phyloP scores from a whole-genome alignment of 2,888 invertebrate genomes.

The Clitarchus hookeri region DNA sequence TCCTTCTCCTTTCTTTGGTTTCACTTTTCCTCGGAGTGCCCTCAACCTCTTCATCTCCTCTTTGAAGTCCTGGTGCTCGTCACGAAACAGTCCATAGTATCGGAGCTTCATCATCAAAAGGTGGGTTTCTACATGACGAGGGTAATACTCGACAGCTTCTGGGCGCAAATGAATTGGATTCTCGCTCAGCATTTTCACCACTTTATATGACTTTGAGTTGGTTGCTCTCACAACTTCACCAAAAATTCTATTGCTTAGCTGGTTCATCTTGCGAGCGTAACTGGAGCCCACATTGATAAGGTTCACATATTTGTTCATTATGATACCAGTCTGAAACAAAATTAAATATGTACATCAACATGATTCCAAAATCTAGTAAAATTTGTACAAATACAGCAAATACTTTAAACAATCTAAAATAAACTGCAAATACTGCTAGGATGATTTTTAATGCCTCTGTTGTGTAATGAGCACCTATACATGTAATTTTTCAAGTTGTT shows the following conservation, averaged over 20 bases:
- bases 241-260: conserved; percentile 85
- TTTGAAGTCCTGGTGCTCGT: conserved; percentile 87
- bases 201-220: conserved; percentile 73
- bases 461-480: too few relatives aligned
- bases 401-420: too few relatives aligned
- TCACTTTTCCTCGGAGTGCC: conserved; percentile 75
- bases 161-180: conserved; percentile 74
- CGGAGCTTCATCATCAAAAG: conserved; percentile 72
- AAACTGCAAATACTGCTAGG: too few relatives aligned
- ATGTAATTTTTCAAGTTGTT: too few relatives aligned
- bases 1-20: conserved; percentile 60
- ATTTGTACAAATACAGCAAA: too few relatives aligned
- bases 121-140: conserved; percentile 78
- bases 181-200: conserved; percentile 76
- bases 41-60: conserved; percentile 83
- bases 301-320: conserved; percentile 61
- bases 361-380: too few relatives aligned
- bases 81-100: conserved; percentile 78
- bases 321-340: neutral
- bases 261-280: conserved; percentile 84
- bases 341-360: neutral
- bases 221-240: conserved; percentile 83
- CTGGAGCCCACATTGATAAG: conserved; percentile 72
- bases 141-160: conserved; percentile 82
- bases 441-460: too few relatives aligned